Percentiles rank a stretch among this genome's conserved stretches.
Conservation (phyloP, 2,797 vertebrate genomes). For the Helarctos malayanus region DNA sequence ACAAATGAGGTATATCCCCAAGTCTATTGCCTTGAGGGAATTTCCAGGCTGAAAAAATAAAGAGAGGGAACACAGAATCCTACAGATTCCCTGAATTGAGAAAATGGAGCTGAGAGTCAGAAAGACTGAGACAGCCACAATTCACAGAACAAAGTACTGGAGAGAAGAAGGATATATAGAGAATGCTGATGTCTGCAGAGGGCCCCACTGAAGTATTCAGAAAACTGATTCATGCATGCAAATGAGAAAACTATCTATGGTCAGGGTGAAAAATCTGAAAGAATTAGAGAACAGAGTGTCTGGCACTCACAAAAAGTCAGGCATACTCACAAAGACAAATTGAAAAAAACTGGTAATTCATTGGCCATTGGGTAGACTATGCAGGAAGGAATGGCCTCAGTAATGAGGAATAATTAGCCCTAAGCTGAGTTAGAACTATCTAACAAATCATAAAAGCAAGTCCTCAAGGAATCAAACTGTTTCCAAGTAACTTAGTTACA, state of each 20-base stretch:
- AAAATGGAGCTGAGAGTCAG: not conserved
- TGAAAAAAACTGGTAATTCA: not conserved
- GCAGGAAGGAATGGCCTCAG: not conserved
- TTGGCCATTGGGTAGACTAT: not conserved
- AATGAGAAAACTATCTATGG: not conserved
- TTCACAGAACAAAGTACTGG: not conserved
- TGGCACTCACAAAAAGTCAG: not conserved
- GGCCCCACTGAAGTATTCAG: not conserved
- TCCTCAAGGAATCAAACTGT: not conserved
- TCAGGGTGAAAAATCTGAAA: not conserved
- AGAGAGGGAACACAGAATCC: not conserved
- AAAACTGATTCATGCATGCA: not conserved
- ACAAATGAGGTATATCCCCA: not conserved
- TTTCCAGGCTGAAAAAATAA: not conserved
- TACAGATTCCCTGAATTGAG: not conserved
- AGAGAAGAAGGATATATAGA: not conserved
- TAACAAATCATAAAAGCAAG: constrained; percentile 15
- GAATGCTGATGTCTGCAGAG: not conserved
- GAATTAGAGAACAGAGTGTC: not conserved
- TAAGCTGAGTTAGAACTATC: not conserved
- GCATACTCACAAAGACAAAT: not conserved
- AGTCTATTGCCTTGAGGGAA: not conserved
- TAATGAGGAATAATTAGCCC: not conserved
- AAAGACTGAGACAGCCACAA: not conserved
- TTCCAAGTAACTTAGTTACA: not conserved